Percentiles rank a stretch among this genome's conserved stretches.
These are phyloP conservation scores for Columba livia DNA, from an alignment of 2,113 vertebrate species.

Conservation along the genomic window DNA sequence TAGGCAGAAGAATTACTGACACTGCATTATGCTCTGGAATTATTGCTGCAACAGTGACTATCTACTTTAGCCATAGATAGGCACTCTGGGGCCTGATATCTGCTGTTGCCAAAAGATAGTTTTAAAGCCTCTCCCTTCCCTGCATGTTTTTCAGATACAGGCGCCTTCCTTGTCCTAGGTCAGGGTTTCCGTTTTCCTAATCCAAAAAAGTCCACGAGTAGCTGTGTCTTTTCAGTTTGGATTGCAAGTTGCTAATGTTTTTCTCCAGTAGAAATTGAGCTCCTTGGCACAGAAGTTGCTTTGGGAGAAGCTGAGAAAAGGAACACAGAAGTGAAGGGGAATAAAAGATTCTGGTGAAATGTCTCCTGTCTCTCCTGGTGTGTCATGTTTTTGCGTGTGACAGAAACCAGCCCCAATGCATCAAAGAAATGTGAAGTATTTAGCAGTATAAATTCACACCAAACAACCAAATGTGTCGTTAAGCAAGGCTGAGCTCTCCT, in stretches of 20 bases:
- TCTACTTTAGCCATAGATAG: neutral
- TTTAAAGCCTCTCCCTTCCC: neutral
- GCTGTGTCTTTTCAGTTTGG: neutral
- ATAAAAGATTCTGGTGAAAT: neutral
- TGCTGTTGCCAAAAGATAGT: neutral
- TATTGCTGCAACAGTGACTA: neutral
- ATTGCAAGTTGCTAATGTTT: neutral
- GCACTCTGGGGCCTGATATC: neutral
- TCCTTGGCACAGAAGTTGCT: neutral
- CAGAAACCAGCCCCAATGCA: neutral
- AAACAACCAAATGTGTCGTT: neutral
- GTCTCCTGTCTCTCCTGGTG: neutral
- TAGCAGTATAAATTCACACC: neutral
- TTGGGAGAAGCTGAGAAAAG: neutral
- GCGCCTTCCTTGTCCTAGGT: neutral
- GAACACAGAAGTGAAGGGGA: neutral
- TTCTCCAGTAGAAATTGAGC: neutral
- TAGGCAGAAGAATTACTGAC: neutral
- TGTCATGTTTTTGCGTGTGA: neutral
- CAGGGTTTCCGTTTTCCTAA: neutral
- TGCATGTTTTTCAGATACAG: neutral
- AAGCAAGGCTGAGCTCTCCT: neutral
- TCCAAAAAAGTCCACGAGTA: neutral
- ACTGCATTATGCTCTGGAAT: neutral
- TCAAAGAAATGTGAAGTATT: neutral